These are phyloP conservation scores for Fistularia tabacaria DNA, from an alignment of 2,797 vertebrate species.

Conservation along the genomic window DNA sequence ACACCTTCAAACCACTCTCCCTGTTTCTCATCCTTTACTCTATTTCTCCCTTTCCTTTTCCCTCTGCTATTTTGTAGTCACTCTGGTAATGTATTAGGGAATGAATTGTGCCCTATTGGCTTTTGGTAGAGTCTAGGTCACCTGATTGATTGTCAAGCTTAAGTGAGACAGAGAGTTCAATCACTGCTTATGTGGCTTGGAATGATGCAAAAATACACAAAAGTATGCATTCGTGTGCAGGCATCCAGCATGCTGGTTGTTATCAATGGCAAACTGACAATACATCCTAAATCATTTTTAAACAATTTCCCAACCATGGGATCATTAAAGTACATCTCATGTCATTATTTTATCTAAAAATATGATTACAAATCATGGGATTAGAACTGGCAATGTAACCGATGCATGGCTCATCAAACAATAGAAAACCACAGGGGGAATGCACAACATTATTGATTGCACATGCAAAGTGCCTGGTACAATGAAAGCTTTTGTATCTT, in stretches of 20 bases:
- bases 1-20: constrained; percentile 52
- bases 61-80: constrained; percentile 16
- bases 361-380: constrained; percentile 58
- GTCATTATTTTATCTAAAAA: too few species aligned
- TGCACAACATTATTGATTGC: constrained; percentile 60
- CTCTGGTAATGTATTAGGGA: constrained; percentile 57
- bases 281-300: constrained; percentile 40
- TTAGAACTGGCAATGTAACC: constrained; percentile 61
- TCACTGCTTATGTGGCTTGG: constrained; percentile 37
- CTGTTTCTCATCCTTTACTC: constrained; percentile 2
- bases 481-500: constrained; percentile 53
- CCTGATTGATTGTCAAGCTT: constrained; percentile 55
- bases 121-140: constrained; percentile 60
- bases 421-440: constrained; percentile 47
- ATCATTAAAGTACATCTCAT: too few species aligned
- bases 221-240: constrained; percentile 8
- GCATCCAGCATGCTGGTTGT: constrained; percentile 10
- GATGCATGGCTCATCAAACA: constrained; percentile 59
- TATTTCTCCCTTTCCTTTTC: background rate
- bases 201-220: constrained; percentile 35
- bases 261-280: constrained; percentile 31
- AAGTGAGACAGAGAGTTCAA: constrained; percentile 34
- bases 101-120: constrained; percentile 63
- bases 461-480: constrained; percentile 43
- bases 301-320: too few species aligned